Conservation (phyloP, 2,888 invertebrate genomes). For the Hermaeophaga mercurialis region DNA sequence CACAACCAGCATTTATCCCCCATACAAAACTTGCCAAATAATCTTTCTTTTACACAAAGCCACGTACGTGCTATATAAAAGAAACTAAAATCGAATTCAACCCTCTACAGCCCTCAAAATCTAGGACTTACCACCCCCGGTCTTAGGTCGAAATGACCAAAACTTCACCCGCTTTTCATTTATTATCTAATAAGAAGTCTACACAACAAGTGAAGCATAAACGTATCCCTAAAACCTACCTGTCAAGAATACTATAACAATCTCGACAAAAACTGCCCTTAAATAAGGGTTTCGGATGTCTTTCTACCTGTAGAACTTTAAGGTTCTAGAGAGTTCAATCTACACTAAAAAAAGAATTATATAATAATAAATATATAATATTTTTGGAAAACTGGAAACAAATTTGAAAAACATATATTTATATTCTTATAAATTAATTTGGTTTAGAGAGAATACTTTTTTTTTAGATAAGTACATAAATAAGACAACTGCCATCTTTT, state of each 20-base stretch:
- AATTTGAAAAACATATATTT: too few relatives aligned
- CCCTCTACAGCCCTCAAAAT: conserved; percentile 44
- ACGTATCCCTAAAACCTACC: conserved; percentile 48
- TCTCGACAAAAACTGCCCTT: conserved; percentile 47
- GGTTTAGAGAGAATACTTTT: too few relatives aligned
- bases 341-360: conserved; percentile 16
- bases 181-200: conserved; percentile 55
- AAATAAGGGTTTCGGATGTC: conserved; percentile 50
- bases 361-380: too few relatives aligned
- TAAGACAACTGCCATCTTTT: too few relatives aligned
- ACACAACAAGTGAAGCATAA: conserved; percentile 55
- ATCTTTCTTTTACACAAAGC: conserved; percentile 24
- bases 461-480: too few relatives aligned
- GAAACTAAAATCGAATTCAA: conserved; percentile 39
- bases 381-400: too few relatives aligned
- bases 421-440: too few relatives aligned
- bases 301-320: conserved; percentile 38
- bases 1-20: conserved; percentile 21
- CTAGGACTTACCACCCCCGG: conserved; percentile 46
- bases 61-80: conserved; percentile 32
- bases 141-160: conserved; percentile 34
- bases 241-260: conserved; percentile 51
- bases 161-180: conserved; percentile 45
- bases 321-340: conserved; percentile 4
- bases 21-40: conserved; percentile 26